Percentiles rank a stretch among this genome's conserved stretches.
Conservation (phyloP, 2,113 vertebrate genomes). For the Myrmophylax atrothorax region DNA sequence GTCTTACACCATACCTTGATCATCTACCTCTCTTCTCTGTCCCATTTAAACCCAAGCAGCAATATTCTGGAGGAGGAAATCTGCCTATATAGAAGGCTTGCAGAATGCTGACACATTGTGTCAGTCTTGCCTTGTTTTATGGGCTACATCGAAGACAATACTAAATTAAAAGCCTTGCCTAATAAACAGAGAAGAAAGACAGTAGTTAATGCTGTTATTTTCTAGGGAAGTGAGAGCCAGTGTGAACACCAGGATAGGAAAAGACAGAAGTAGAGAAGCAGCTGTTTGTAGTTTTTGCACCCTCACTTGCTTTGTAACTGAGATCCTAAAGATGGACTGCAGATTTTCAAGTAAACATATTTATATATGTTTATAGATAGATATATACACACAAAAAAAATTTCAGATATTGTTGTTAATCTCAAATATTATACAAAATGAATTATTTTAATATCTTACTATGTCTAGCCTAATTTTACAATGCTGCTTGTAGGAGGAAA, state of each 20-base stretch:
- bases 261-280: neutral
- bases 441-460: neutral
- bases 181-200: neutral
- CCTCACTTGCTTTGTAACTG: neutral
- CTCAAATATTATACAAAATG: neutral
- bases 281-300: neutral
- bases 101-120: neutral
- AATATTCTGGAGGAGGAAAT: neutral
- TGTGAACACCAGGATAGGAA: neutral
- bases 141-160: neutral
- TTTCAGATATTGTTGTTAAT: neutral
- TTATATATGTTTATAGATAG: neutral
- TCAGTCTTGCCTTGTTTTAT: neutral
- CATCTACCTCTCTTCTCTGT: neutral
- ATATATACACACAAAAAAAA: neutral
- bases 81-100: neutral
- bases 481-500: neutral
- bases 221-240: neutral
- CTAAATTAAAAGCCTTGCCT: neutral
- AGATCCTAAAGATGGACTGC: neutral
- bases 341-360: neutral
- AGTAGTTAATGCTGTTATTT: neutral
- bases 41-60: neutral
- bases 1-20: neutral
- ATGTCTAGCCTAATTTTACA: neutral